A percentile compares a stretch with the other conserved stretches of the same genome.
phyloP scores from a whole-genome alignment of 1,140 invertebrate species.

The Leptonema lineaticorne region DNA sequence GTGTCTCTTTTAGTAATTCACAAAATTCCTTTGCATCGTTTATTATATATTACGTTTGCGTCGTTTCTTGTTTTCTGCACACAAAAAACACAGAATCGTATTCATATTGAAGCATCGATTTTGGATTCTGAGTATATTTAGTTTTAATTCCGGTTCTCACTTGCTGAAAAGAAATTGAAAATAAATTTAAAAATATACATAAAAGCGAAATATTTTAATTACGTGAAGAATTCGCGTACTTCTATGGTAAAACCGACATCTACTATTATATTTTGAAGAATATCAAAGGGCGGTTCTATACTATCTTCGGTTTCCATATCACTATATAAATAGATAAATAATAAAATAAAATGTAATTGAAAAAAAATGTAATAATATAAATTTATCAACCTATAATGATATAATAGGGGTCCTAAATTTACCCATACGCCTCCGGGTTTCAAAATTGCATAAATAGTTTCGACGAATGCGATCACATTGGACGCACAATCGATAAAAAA shows the following conservation, averaged over 20 bases:
- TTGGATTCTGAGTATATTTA: conserved; percentile 88
- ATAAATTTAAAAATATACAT: too few relatives aligned
- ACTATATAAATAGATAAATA: conserved; percentile 53
- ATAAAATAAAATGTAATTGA: too few relatives aligned
- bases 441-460: conserved; percentile 90
- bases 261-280: conserved; percentile 78
- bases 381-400: conserved; percentile 76
- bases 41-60: too few relatives aligned
- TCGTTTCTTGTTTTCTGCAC: conserved; percentile 78
- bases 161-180: conserved; percentile 60
- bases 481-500: conserved; percentile 99
- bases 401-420: conserved; percentile 90
- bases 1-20: too few relatives aligned
- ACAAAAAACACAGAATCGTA: conserved; percentile 91
- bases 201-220: neutral
- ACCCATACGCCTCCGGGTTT: conserved; percentile 87
- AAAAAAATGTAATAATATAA: too few relatives aligned
- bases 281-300: conserved; percentile 92
- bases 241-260: conserved; percentile 86
- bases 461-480: conserved; percentile 93
- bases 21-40: too few relatives aligned
- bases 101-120: conserved; percentile 90
- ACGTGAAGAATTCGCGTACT: conserved; percentile 56
- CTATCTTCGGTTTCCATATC: conserved; percentile 87
- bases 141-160: conserved; percentile 76